phyloP scores from a whole-genome alignment of 2,113 vertebrate genomes.

The Notothenia coriiceps region DNA sequence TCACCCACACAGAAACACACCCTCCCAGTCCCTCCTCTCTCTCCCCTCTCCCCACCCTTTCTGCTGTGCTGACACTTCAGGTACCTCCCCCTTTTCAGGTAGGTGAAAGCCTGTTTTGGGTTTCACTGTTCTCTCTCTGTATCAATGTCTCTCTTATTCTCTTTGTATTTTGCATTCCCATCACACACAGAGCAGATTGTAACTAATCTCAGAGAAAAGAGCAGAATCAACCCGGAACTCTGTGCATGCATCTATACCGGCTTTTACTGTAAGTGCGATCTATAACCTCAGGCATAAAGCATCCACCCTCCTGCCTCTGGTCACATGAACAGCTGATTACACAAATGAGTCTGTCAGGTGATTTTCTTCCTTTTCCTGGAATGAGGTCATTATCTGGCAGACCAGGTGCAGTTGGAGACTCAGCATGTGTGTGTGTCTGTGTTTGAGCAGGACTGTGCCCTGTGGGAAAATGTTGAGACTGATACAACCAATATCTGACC shows the following conservation, averaged over 20 bases:
- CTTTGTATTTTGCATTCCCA: constrained; percentile 8
- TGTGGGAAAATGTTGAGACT: constrained; percentile 42
- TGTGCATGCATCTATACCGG: constrained; percentile 13
- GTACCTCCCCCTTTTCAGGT: constrained; percentile 79
- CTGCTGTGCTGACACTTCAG: constrained; percentile 72
- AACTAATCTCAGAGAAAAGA: neutral
- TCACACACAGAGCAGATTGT: neutral
- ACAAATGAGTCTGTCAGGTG: constrained; percentile 78
- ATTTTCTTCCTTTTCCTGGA: constrained; percentile 74
- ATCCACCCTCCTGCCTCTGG: constrained; percentile 54
- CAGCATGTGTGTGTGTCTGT: constrained; percentile 5
- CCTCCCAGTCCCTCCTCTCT: constrained; percentile 61
- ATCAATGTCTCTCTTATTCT: constrained; percentile 33
- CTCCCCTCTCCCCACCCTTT: constrained; percentile 57
- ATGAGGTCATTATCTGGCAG: constrained; percentile 77
- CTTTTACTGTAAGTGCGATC: constrained; percentile 30
- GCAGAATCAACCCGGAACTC: constrained; percentile 2
- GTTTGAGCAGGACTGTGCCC: constrained; percentile 50
- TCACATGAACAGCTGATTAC: constrained; percentile 78
- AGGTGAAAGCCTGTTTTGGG: constrained; percentile 64
- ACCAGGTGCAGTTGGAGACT: constrained; percentile 51
- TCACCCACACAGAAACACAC: constrained; percentile 76
- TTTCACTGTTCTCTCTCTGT: constrained; percentile 19
- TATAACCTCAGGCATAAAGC: constrained; percentile 56
- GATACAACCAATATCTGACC: constrained; percentile 36